Base-by-base conservation (phyloP, 2,113 vertebrate species). In the Uria aalge region DNA sequence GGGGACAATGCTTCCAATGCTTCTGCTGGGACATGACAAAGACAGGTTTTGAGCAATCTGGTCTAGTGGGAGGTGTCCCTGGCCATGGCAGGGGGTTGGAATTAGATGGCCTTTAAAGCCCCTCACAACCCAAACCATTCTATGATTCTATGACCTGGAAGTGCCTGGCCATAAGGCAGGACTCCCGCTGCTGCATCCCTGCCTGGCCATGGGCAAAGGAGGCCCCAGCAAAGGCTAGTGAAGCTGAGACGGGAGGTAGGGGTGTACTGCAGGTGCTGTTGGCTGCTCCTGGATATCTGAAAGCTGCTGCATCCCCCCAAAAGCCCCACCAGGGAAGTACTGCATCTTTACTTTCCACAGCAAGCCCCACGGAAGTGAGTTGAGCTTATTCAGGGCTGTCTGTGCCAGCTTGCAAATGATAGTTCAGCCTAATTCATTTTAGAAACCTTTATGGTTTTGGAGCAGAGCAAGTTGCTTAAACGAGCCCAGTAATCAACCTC, bases 351-450 rank as follows among this genome's bases (percentile, higher is more conserved):
- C 41, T 66, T 81, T 34, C 47, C 6, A 7, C 22, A 52, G 36
- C 55, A 84, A 50, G 20, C 62, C 50, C 24, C 43, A 40, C 34
- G 1, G 1, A 68, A 60, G 27, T 68, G 50, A 36, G 36, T 24
- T 41, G 53, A 84, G 55, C 32, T 87, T 57, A 12, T n/a, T 71
- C 27, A 30, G 9, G 59, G 27, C 14, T 71, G 64, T 18, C 67
- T 62, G 53, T 77, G 55, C 87, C 73, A 89, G 72, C 45, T 94
- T 6, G 5, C 72, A 83, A 83, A 83, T 80, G 73, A 81, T 38
- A 88, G 63, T 68, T 68, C 59, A 91, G 77, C 22, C 64, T 86
- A 96, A 96, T 74, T 87, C 4, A n/a, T 94, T 92, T 94, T 68
- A 80, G 63, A 76, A 80, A 79, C 12, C 41, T 84, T 84, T 91